A percentile compares a stretch with the other conserved stretches of the same genome.
These are phyloP conservation scores for Hippasteria phrygiana DNA, from an alignment of 53 echinoderm and acorn worm genomes.

Conservation along the genomic window DNA sequence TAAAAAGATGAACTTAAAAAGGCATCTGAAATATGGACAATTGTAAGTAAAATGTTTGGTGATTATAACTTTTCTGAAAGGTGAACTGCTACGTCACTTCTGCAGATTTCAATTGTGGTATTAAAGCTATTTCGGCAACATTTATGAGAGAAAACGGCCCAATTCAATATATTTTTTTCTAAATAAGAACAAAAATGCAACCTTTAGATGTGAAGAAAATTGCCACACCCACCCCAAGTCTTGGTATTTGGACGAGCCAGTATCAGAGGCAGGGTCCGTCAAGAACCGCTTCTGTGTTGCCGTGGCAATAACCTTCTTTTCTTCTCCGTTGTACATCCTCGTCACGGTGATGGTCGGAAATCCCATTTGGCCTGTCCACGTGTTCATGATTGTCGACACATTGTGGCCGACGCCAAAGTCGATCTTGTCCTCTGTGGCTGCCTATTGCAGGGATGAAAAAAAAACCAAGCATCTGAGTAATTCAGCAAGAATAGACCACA, in stretches of 20 bases:
- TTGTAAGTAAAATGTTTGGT: no score
- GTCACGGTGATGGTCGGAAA: conserved; percentile 76
- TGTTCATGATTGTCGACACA: conserved; percentile 74
- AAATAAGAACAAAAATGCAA: neutral
- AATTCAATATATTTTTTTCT: neutral
- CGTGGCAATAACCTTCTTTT: conserved; percentile 14
- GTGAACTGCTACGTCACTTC: no score
- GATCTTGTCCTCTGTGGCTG: conserved; percentile 72
- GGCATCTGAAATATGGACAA: no score
- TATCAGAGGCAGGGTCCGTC: conserved; percentile 79
- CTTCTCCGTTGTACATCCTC: conserved; percentile 60
- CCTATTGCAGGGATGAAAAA: conserved; percentile 12
- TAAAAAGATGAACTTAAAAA: no score
- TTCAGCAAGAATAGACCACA: neutral
- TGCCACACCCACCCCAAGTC: conserved; percentile 70
- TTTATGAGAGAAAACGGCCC: no score
- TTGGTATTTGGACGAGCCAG: conserved; percentile 57
- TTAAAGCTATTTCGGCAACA: no score
- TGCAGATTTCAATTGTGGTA: no score
- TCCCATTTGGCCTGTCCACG: conserved; percentile 83
- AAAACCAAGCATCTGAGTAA: neutral
- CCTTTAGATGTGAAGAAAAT: neutral
- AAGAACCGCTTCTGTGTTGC: conserved; percentile 76
- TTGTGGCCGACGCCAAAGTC: conserved; percentile 28
- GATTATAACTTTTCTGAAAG: no score